Percentiles rank a stretch among this genome's conserved stretches.
phyloP scores from a whole-genome alignment of 2,888 invertebrate genomes.

The Polydrusus tereticollis region DNA sequence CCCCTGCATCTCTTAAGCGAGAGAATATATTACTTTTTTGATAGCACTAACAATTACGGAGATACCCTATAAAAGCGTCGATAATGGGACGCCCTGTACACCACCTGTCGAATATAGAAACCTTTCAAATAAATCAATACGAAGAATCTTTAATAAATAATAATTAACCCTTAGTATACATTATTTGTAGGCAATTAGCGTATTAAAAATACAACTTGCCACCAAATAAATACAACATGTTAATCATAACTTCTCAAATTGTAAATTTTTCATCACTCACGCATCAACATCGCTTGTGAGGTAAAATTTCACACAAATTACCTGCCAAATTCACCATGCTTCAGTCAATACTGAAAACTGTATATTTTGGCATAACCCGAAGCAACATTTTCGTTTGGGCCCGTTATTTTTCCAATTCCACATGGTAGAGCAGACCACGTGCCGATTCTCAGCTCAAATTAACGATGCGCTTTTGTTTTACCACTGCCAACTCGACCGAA shows the following conservation, averaged over 20 bases:
- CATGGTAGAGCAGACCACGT: slow-evolving; percentile 41
- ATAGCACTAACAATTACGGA: too few relatives aligned
- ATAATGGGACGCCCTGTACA: too few relatives aligned
- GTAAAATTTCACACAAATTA: slow-evolving; percentile 16
- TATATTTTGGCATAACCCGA: slow-evolving; percentile 29
- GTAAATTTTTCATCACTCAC: neutral
- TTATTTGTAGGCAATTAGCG: too few relatives aligned
- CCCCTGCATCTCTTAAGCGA: too few relatives aligned
- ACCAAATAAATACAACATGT: too few relatives aligned
- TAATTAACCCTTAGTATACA: neutral
- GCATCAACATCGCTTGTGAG: neutral
- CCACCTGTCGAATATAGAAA: too few relatives aligned
- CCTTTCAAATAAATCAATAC: too few relatives aligned
- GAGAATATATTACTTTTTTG: too few relatives aligned
- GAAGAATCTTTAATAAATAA: neutral
- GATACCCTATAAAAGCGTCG: too few relatives aligned
- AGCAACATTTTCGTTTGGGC: slow-evolving; percentile 44
- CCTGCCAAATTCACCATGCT: slow-evolving; percentile 6
- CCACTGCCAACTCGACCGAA: slow-evolving; percentile 43
- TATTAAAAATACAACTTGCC: too few relatives aligned
- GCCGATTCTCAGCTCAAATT: slow-evolving; percentile 47
- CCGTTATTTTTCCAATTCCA: slow-evolving; percentile 49
- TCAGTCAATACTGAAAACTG: slow-evolving; percentile 27
- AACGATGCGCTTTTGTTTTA: slow-evolving; percentile 45
- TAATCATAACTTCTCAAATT: neutral